A percentile compares a stretch with the other conserved stretches of the same genome.
Conservation (phyloP, 2,797 vertebrate species). For the Mormyrops boulengeri region DNA sequence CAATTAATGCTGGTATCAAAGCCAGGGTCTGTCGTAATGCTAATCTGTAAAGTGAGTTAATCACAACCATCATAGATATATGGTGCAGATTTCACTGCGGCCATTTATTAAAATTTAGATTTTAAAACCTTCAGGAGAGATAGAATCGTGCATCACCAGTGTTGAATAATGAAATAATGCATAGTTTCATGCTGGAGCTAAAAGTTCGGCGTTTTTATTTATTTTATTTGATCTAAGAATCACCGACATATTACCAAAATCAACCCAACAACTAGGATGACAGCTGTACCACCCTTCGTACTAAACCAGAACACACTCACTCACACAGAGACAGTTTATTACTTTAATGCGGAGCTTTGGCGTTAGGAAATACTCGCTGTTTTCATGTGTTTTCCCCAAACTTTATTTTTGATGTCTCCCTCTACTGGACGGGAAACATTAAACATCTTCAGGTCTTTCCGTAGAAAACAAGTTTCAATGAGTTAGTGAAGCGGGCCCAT, state of each 20-base stretch:
- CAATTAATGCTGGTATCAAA: conserved; percentile 17
- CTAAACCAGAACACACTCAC: background rate
- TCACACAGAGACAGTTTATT: background rate
- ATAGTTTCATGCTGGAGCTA: background rate
- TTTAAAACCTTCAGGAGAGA: background rate
- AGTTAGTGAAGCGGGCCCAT: background rate
- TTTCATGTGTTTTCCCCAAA: background rate
- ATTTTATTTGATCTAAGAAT: background rate
- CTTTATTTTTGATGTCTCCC: conserved; percentile 54
- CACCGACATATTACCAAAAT: background rate
- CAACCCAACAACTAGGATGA: background rate
- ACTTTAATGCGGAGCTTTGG: background rate
- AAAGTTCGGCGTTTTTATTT: background rate
- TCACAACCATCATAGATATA: background rate
- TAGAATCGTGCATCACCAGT: background rate
- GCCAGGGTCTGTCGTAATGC: background rate
- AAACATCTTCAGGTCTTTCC: background rate
- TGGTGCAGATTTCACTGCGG: background rate
- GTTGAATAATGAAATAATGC: background rate
- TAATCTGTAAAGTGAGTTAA: background rate
- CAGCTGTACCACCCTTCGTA: no score
- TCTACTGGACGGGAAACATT: conserved; percentile 50
- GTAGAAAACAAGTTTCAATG: background rate
- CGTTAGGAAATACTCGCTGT: background rate
- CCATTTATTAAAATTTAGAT: background rate